These are phyloP conservation scores for Antigone vipio DNA, from an alignment of 2,113 vertebrate genomes.

Conservation along the genomic window DNA sequence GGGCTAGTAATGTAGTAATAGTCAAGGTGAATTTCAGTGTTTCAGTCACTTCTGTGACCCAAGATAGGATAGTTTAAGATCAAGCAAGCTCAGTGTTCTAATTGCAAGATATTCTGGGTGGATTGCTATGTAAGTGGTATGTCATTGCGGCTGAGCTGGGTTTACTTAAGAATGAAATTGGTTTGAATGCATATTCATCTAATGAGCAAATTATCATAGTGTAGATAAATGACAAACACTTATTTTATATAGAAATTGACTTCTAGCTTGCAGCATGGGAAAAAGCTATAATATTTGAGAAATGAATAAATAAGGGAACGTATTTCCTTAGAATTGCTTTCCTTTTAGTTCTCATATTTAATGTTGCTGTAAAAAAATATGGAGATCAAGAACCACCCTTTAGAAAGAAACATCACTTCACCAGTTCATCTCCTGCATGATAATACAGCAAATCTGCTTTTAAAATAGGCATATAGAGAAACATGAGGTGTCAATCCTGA, in stretches of 20 bases:
- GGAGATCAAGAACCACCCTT: not conserved
- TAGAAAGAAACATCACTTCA: not conserved
- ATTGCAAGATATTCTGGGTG: constrained; percentile 44
- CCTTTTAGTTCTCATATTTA: not conserved
- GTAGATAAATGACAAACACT: constrained; percentile 44
- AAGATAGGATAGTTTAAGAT: constrained; percentile 60
- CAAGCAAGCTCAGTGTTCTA: constrained; percentile 50
- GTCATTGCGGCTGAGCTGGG: not conserved
- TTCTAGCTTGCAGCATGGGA: not conserved
- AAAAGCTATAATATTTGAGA: not conserved
- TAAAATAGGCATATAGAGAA: not conserved
- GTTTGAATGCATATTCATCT: constrained; percentile 25
- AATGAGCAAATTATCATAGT: constrained; percentile 5
- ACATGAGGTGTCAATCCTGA: not conserved
- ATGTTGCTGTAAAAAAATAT: not conserved
- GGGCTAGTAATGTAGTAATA: constrained; percentile 66
- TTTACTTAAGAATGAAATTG: constrained; percentile 33
- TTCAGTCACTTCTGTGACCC: constrained; percentile 38
- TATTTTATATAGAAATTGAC: not conserved
- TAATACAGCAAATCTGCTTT: not conserved
- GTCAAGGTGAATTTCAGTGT: constrained; percentile 76
- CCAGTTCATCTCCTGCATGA: not conserved
- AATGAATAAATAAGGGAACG: not conserved
- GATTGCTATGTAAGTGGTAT: constrained; percentile 23
- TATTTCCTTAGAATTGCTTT: not conserved